Base-by-base conservation (phyloP, 2,888 invertebrate genomes). In the Erannis defoliaria region DNA sequence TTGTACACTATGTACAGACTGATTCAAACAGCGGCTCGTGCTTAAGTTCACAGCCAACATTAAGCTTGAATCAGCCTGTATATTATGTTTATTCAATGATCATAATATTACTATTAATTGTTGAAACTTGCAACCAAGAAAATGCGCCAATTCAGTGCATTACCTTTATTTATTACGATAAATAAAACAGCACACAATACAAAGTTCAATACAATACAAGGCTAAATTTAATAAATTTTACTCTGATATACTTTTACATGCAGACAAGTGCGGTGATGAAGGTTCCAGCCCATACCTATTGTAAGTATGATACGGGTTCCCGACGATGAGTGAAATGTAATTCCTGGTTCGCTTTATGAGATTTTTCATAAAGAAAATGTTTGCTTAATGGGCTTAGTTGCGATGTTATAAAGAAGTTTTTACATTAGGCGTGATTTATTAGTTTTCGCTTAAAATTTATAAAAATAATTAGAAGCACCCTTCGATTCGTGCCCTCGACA, bases 271-370 rank as follows among this genome's bases (percentile, higher is more conserved):
- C n/a, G 56, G 37, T 70, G 69, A 68, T 50, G 59, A 60, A 70
- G 64, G 66, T 70, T 55, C 51, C 63, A 51, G 54, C 60, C 61
- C 56, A 55, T 62, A 59, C 57, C 65, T 67, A 67, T 65, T 61
- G 59, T 62, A 58, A 64, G 9, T 43, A 67, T 77, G 77, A 80
- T 67, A 63, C 69, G 76, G 80, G 77, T 78, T 67, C 45, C 14
- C 37, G 48, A 58, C 26, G 55, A 55, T 37, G 54, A 59, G 53
- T 55, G 48, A 54, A 50, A 54, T 55, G 57, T 50, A 49, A 49
- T 57, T 38, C 19, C 33, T 37, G 60, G 6, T 49, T 4, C 51
- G 35, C 53, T 58, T 63, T 64, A 65, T 68, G 60, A 65, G 49
- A 67, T 62, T 66, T 63, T 66, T 62, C 62, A 64, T 60, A 60